Evolutionary conservation across 2,888 invertebrate genomes (phyloP).

Genomic region (Metellina segmentata): DNA sequence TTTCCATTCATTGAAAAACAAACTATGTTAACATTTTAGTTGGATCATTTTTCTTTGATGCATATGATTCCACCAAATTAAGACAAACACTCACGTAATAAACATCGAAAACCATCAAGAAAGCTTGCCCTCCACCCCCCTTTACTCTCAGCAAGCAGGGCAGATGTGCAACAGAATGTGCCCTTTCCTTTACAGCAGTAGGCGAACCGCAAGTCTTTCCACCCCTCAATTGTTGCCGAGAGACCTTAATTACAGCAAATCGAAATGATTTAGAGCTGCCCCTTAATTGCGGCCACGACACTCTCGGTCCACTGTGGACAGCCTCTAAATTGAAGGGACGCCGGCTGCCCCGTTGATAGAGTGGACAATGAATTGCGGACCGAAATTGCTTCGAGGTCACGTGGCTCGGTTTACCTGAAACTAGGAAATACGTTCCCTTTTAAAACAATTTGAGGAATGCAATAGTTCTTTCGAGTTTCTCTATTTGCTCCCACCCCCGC

Average conservation of each 20-base stretch:
- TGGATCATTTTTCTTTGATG: no score
- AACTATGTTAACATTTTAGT: no score
- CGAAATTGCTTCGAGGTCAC: conserved; percentile 59
- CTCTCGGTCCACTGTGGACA: conserved; percentile 70
- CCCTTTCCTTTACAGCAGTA: conserved; percentile 12
- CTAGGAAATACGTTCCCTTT: neutral
- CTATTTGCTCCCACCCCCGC: neutral
- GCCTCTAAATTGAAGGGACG: conserved; percentile 71
- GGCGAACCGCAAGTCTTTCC: conserved; percentile 59
- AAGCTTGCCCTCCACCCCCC: neutral
- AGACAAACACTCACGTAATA: no score
- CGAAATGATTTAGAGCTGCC: conserved; percentile 71
- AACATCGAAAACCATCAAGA: neutral
- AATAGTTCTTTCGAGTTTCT: conserved; percentile 22
- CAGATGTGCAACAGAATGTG: neutral
- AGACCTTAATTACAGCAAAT: conserved; percentile 75
- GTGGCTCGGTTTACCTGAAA: conserved; percentile 25
- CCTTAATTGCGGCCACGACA: conserved; percentile 70
- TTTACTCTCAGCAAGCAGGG: neutral
- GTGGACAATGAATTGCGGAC: conserved; percentile 72
- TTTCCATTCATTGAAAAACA: no score
- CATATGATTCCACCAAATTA: no score
- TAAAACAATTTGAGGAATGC: conserved; percentile 68
- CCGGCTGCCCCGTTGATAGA: conserved; percentile 63
- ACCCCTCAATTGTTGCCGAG: conserved; percentile 67